Base-by-base conservation (phyloP, 2,113 vertebrate species). In the Fukomys damarensis region DNA sequence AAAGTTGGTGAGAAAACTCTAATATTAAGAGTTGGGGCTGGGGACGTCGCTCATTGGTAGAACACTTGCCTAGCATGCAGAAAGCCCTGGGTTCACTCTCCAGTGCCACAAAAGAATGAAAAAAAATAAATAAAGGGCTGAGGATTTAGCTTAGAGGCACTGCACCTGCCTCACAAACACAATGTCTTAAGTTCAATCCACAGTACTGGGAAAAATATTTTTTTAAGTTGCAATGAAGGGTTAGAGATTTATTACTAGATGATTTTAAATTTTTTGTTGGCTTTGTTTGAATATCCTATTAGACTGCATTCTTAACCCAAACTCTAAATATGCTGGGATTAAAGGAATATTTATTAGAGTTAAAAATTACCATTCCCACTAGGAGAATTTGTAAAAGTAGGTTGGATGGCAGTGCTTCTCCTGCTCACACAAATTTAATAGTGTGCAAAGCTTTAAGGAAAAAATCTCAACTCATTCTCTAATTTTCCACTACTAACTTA, bases 221-320 rank as follows among this genome's bases (percentile, higher is more conserved):
- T n/a, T n/a, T n/a, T n/a, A 76, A 89, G 16, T 81, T 94, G 58
- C 59, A 91, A 68, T 70, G 7, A 86, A 61, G 9, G 91, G 14
- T 95, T 77, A 74, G 17, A 84, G 43, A 84, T 17, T 6, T 87
- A 77, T 80, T 66, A 80, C 20, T 20, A 89, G 41, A 32, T 65
- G 20, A 49, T 17, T 35, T 49, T 89, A 77, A 43, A 54, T 63
- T 90, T 82, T 89, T 81, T 13, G 20, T 82, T 41, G 93, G 30
- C 49, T 96, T 70, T 80, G 8, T 76, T 87, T 88, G 35, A 92
- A 95, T 77, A 91, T 80, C 54, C 63, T 94, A 35, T 86, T 85
- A 84, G 79, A 76, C 16, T 90, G 58, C 72, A 92, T 87, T 93
- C 43, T 80, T 84, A 28, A 19, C 17, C 32, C 70, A 89, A 87